phyloP scores from a whole-genome alignment of 2,797 vertebrate genomes.

The Phataginus tetradactyla region DNA sequence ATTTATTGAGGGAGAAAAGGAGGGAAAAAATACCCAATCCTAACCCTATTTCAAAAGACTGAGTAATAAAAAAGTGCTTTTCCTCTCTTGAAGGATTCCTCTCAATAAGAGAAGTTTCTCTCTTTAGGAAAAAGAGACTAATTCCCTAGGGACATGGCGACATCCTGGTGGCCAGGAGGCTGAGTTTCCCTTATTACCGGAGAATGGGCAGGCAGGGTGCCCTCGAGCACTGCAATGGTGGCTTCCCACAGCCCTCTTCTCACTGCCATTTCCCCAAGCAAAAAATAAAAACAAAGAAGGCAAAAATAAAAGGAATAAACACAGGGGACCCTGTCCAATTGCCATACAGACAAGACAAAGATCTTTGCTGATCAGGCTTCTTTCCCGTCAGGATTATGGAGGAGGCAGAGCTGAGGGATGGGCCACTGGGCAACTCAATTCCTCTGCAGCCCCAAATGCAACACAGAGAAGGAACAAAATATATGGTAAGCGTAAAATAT shows the following conservation, averaged over 20 bases:
- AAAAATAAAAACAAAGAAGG: background rate
- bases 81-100: background rate
- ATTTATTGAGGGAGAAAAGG: background rate
- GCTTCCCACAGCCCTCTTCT: background rate
- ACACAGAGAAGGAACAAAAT: background rate
- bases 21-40: background rate
- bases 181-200: background rate
- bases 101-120: background rate
- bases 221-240: accelerated
- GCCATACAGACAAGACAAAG: background rate
- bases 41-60: background rate
- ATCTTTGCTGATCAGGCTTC: background rate
- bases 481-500: background rate
- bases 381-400: background rate
- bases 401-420: too few relatives aligned
- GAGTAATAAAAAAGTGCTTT: background rate
- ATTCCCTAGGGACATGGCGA: background rate
- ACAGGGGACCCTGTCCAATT: background rate
- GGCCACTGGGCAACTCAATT: background rate
- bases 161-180: background rate
- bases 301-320: background rate
- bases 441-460: background rate
- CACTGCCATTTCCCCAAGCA: background rate
- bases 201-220: background rate
- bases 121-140: background rate